These are phyloP conservation scores for Zosterops lateralis DNA, from an alignment of 2,113 vertebrate genomes.

Conservation along the genomic window DNA sequence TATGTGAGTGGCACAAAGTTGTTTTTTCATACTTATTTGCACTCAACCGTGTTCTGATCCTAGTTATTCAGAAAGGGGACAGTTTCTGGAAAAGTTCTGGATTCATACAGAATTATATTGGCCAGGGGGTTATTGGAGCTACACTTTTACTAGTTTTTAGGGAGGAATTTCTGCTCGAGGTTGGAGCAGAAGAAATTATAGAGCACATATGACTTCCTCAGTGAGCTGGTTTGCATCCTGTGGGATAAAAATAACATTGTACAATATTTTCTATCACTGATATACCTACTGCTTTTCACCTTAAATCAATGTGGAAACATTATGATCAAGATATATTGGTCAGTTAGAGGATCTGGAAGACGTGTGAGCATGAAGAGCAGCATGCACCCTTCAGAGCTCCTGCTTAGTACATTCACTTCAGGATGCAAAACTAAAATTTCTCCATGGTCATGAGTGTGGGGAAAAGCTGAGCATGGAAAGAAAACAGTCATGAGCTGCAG, in stretches of 20 bases:
- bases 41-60: not conserved
- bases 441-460: not conserved
- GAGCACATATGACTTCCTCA: constrained; percentile 15
- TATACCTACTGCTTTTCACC: not conserved
- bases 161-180: not conserved
- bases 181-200: constrained; percentile 46
- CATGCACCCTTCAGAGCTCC: not conserved
- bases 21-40: not conserved
- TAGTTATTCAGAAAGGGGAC: not conserved
- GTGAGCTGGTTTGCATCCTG: constrained; percentile 33
- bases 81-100: not conserved
- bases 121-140: not conserved
- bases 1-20: not conserved
- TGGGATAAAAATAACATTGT: not conserved
- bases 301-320: not conserved
- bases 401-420: rapidly evolving
- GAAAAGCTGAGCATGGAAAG: not conserved
- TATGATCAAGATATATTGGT: not conserved
- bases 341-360: not conserved
- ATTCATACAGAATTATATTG: not conserved
- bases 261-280: not conserved
- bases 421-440: not conserved
- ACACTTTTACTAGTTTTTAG: constrained; percentile 43
- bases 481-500: not conserved
- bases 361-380: not conserved